Percentiles rank a stretch among this genome's conserved stretches.
These are phyloP conservation scores for Zoanthus sansibaricus DNA, from an alignment of 92 coral and sea anemone genomes.

Conservation along the genomic window DNA sequence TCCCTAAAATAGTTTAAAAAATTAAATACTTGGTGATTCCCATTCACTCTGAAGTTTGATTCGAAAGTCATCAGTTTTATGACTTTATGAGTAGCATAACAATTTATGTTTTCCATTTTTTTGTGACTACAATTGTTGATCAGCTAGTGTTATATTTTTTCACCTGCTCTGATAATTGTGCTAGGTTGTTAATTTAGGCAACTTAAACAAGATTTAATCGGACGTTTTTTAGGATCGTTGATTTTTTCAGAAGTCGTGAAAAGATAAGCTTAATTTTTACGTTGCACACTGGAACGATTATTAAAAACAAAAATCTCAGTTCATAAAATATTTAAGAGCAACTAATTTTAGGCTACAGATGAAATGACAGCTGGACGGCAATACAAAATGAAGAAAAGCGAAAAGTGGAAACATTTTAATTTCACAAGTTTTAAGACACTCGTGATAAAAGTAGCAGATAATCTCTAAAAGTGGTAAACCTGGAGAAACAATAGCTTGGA, in stretches of 20 bases:
- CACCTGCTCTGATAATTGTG: not conserved
- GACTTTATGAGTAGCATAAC: no score
- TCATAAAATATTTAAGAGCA: slow-evolving; percentile 31
- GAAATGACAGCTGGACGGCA: slow-evolving; percentile 25
- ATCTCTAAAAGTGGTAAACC: not conserved
- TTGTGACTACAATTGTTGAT: not conserved
- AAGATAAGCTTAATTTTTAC: not conserved
- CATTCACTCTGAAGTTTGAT: no score
- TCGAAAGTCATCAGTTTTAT: no score
- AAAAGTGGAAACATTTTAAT: not conserved
- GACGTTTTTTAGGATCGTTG: not conserved
- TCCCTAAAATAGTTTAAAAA: no score
- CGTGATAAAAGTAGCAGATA: not conserved
- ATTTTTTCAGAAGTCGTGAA: not conserved
- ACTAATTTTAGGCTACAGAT: not conserved
- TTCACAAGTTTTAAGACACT: not conserved
- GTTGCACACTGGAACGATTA: not conserved
- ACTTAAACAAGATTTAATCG: not conserved
- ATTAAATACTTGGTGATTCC: no score
- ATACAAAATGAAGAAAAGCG: not conserved
- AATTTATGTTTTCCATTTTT: no score
- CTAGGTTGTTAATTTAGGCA: not conserved
- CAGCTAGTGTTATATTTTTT: not conserved
- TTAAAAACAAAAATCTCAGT: not conserved
- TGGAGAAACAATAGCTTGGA: not conserved